A percentile compares a stretch with the other conserved stretches of the same genome.
phyloP scores from a whole-genome alignment of 2,113 vertebrate species.

The Sturnira hondurensis region DNA sequence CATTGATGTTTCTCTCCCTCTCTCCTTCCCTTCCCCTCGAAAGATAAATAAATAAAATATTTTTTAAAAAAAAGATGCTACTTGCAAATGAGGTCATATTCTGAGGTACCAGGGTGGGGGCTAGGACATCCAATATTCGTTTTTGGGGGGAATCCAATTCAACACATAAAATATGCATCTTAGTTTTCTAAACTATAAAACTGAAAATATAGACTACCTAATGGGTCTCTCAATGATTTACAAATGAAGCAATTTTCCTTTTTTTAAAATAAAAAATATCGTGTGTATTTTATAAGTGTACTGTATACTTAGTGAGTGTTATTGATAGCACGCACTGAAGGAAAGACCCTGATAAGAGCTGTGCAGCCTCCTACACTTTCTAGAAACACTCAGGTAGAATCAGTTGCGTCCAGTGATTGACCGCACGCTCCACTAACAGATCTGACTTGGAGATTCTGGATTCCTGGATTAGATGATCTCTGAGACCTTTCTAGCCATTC shows the following conservation, averaged over 20 bases:
- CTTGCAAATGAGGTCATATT: background rate
- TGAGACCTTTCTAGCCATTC: background rate
- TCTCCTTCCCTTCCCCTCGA: too few relatives aligned
- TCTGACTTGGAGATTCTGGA: background rate
- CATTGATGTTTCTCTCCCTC: too few relatives aligned
- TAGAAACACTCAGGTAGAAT: background rate
- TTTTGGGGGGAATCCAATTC: background rate
- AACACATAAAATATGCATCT: background rate
- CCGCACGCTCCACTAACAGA: background rate
- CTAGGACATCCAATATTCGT: background rate
- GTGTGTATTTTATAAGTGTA: too few relatives aligned
- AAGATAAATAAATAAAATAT: too few relatives aligned
- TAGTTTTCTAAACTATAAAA: background rate
- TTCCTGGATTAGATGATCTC: background rate
- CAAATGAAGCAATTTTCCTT: background rate
- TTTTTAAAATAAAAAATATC: background rate
- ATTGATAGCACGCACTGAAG: background rate
- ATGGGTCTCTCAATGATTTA: background rate
- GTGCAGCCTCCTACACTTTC: background rate
- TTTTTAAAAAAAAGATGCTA: too few relatives aligned
- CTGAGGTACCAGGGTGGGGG: accelerated
- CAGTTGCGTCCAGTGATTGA: background rate
- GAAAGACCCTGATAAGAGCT: background rate
- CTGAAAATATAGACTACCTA: background rate
- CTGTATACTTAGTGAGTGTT: background rate